A percentile compares a stretch with the other conserved stretches of the same genome.
Evolutionary conservation across 2,113 vertebrate species (phyloP).

Genomic region (Clarias macrocephalus): DNA sequence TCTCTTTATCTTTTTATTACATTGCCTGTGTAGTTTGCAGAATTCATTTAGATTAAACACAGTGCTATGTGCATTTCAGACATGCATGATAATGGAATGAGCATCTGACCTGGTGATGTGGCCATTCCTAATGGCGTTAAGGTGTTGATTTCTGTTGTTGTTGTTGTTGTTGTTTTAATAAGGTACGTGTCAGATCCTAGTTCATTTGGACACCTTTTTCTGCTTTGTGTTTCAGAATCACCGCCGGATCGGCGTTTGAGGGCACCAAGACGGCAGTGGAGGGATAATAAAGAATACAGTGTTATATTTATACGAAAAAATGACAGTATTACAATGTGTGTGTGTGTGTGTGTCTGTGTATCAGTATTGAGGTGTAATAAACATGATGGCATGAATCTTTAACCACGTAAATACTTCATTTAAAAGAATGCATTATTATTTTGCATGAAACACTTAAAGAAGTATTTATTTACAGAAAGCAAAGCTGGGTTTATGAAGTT

Average conservation of each 20-base stretch:
- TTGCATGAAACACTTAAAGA: not conserved
- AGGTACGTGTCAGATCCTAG: not conserved
- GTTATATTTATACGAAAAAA: not conserved
- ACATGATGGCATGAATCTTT: not conserved
- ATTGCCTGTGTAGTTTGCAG: constrained; percentile 2
- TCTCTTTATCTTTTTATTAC: not conserved
- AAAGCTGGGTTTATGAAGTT: not conserved
- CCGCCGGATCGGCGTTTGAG: constrained; percentile 69
- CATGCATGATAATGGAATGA: constrained; percentile 51
- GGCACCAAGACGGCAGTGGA: constrained; percentile 74
- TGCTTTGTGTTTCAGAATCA: constrained; percentile 66
- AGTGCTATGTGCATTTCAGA: constrained; percentile 42
- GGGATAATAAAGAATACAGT: constrained; percentile 62
- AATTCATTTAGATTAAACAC: constrained; percentile 12
- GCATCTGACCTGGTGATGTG: constrained; percentile 27
- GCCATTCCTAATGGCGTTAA: constrained; percentile 22
- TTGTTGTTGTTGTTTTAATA: not conserved
- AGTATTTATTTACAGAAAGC: constrained; percentile 16
- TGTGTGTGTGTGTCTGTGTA: not conserved
- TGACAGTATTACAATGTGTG: constrained; percentile 28
- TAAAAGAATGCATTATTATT: not conserved
- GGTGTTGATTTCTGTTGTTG: not conserved
- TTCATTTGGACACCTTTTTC: constrained; percentile 34
- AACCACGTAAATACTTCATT: not conserved
- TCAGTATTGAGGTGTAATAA: constrained; percentile 33